Base-by-base conservation (phyloP, 2,888 invertebrate species). In the Homarus gammarus region DNA sequence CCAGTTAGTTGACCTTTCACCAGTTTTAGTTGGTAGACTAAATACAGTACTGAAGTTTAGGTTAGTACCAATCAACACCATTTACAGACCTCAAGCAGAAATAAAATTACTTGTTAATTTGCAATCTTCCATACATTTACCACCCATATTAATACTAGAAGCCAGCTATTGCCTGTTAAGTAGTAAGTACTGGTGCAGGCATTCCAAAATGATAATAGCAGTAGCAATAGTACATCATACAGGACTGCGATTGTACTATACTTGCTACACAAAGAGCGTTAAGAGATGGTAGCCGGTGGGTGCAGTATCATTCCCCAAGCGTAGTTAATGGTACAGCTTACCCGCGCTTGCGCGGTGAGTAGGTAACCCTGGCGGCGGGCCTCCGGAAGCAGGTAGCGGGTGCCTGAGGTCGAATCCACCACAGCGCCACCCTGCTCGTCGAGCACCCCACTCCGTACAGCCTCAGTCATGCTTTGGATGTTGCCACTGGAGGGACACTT, bases 291-390 rank as follows among this genome's bases (percentile, higher is more conserved):
- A 86, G 84, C 75, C 64, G 84, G 84, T 77, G 77, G 72, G 84
- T 85, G 84, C 77, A 85, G 61, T 33, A 70, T 87, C 87, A 87
- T 87, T 87, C 87, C 88, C 88, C 77, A 87, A 89, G 88, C 88
- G 70, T 64, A 78, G 84, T 56, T 89, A 89, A 70, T 84, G 64
- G 88, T 89, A 78, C 88, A 89, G 75, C 97, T 98, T 96, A 98
- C 98, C 97, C 98, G 96, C 94, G 97, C 97, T 95, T 97, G 97
- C 94, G 98, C 97, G 94, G 97, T 96, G 95, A 98, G 95, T 93
- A 98, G 96, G 95, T 96, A 96, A 93, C 98, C 97, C 95, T 96
- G 96, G 94, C 97, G 96, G 94, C 96, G 95, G 94, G 98, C 98
- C 95, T 97, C 97, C 93, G 96, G 92, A 36, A 92, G 89, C n/a